phyloP scores from a whole-genome alignment of 2,888 invertebrate genomes.

The Oligia fasciuncula region DNA sequence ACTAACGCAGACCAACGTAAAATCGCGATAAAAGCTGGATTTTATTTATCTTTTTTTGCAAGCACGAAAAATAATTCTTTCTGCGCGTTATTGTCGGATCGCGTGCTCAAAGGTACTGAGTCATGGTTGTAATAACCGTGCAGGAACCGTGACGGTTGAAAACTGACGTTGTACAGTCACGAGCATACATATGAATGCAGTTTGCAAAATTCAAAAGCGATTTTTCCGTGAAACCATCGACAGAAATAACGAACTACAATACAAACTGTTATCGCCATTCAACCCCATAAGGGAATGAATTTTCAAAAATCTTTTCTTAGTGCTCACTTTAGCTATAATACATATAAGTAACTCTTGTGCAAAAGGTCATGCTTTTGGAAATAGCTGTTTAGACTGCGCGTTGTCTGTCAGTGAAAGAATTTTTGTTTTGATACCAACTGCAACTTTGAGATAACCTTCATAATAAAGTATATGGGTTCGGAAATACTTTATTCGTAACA shows the following conservation, averaged over 20 bases:
- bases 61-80: slow-evolving; percentile 60
- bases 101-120: slow-evolving; percentile 71
- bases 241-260: no score
- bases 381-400: background rate
- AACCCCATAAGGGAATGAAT: no score
- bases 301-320: background rate
- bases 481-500: background rate
- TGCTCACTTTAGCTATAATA: background rate
- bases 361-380: background rate
- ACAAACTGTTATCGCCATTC: background rate
- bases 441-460: background rate
- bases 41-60: slow-evolving; percentile 59
- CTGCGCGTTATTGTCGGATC: slow-evolving; percentile 69
- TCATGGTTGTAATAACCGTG: slow-evolving; percentile 70
- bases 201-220: background rate
- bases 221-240: background rate
- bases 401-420: background rate
- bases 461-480: background rate
- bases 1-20: slow-evolving; percentile 28
- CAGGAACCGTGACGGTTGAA: slow-evolving; percentile 61
- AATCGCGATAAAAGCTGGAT: slow-evolving; percentile 54
- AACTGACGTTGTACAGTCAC: slow-evolving; percentile 36
- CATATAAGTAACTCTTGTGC: background rate
- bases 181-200: background rate
- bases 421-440: no score